Evolutionary conservation across 2,797 vertebrate genomes (phyloP), one percentile per base, ranked within the genome.

Genomic region (Borostomias antarcticus): DNA sequence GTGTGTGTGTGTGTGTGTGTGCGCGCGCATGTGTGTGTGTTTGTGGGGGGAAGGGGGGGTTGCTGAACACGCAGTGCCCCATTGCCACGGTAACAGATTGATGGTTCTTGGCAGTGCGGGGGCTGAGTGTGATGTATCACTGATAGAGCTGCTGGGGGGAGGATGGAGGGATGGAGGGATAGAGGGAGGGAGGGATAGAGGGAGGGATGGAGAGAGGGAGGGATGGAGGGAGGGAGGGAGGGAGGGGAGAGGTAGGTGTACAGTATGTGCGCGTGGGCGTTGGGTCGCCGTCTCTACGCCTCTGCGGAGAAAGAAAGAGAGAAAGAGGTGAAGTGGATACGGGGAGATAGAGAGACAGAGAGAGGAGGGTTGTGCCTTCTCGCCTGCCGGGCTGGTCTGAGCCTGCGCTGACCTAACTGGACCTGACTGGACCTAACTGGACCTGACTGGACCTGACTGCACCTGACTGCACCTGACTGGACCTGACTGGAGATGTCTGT

Each of bases 101-200:
- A 75, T 70, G 50, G 64, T 45, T 33, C 54, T 50, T 19, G 5
- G 28, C 33, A 30, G 63, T 2, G 3, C 35, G 6, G 56, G 71
- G 62, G 47, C 37, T 50, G 53, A 56, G 58, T 40, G 54, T 50
- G 63, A 66, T 70, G 61, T 70, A 74, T 70, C 58, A 32, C 61
- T 43, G 40, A 61, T 62, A 61, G 37, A 51, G 62, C 48, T 65
- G 67, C 51, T 33, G 33, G 21, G 26, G 26, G 40, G 58, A 48
- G n/a, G n/a, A n/a, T n/a, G n/a, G n/a, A n/a, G n/a, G n/a, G n/a
- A n/a, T n/a, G n/a, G n/a, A n/a, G n/a, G n/a, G n/a, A n/a, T n/a
- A n/a, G n/a, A n/a, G n/a, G n/a, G n/a, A n/a, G n/a, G n/a, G n/a
- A n/a, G n/a, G n/a, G n/a, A n/a, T n/a, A n/a, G n/a, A n/a, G n/a